These are phyloP conservation scores for Xanthia togata DNA, from an alignment of 2,888 invertebrate species.

Conservation along the genomic window DNA sequence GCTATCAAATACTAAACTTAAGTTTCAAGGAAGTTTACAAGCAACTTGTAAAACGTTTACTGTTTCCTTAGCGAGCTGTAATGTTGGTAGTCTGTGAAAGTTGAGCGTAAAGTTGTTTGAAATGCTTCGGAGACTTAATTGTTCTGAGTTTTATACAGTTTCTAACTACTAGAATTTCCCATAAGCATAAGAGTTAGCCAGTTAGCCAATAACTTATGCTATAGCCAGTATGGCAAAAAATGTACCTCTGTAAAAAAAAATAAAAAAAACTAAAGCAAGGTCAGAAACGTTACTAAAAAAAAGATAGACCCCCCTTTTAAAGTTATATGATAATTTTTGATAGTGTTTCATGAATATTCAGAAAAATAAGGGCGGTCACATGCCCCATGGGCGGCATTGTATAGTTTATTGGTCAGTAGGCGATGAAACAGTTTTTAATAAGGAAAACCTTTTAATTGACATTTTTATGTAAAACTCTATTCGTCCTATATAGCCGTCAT, in stretches of 20 bases:
- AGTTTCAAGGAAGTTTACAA: conserved; percentile 17
- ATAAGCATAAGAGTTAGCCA: no score
- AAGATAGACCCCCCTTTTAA: no score
- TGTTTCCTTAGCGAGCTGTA: conserved; percentile 36
- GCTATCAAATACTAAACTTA: conserved; percentile 9
- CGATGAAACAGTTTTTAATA: background rate
- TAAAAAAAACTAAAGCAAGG: no score
- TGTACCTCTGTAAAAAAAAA: no score
- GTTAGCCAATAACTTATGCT: no score
- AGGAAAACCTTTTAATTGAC: background rate
- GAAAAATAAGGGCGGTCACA: no score
- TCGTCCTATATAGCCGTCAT: background rate
- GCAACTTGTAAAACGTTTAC: conserved; percentile 36
- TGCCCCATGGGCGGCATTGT: no score
- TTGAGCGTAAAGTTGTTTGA: conserved; percentile 41
- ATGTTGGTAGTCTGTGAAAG: conserved; percentile 38
- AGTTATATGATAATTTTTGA: no score
- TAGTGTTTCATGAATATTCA: no score
- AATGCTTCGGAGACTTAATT: conserved; percentile 24
- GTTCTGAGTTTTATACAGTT: conserved; percentile 15
- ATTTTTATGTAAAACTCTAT: background rate
- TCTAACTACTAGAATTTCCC: background rate
- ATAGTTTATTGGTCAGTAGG: background rate
- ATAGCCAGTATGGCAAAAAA: no score
- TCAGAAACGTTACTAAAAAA: no score